A percentile compares a stretch with the other conserved stretches of the same genome.
Evolutionary conservation across 2,797 vertebrate genomes (phyloP).

Genomic region (Syngnathus rostellatus): DNA sequence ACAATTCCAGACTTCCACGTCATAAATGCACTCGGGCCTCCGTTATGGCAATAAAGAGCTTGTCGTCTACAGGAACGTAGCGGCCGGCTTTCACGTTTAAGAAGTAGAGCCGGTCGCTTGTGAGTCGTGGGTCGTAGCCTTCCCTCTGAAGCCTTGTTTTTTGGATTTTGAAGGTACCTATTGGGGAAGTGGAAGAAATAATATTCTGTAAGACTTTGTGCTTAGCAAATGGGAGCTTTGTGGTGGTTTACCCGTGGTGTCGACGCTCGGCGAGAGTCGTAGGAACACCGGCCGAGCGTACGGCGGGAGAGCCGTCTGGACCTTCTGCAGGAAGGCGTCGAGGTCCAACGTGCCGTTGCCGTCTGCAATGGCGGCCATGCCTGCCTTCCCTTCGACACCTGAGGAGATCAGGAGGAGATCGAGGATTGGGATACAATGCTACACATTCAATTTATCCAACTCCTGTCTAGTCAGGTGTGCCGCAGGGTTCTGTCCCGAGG

Average conservation of each 20-base stretch:
- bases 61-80: conserved; percentile 73
- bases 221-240: not conserved
- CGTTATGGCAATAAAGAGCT: conserved; percentile 65
- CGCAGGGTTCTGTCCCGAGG: not conserved
- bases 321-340: conserved; percentile 66
- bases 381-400: conserved; percentile 89
- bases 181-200: not conserved
- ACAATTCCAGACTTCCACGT: conserved; percentile 39
- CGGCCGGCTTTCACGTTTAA: conserved; percentile 71
- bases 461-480: not conserved
- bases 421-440: no score
- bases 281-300: conserved; percentile 87
- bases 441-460: not conserved
- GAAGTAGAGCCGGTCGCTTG: conserved; percentile 78
- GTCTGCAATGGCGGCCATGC: conserved; percentile 88
- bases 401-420: conserved; percentile 10
- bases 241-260: conserved; percentile 74
- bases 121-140: conserved; percentile 77
- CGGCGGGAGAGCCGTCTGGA: conserved; percentile 76
- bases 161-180: conserved; percentile 93
- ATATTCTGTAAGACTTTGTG: not conserved
- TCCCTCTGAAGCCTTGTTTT: conserved; percentile 84
- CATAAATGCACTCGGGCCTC: conserved; percentile 76
- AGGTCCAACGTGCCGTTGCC: conserved; percentile 68
- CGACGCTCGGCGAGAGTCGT: conserved; percentile 79